Conservation (phyloP, 2,113 vertebrate genomes). For the Tragelaphus strepsiceros region DNA sequence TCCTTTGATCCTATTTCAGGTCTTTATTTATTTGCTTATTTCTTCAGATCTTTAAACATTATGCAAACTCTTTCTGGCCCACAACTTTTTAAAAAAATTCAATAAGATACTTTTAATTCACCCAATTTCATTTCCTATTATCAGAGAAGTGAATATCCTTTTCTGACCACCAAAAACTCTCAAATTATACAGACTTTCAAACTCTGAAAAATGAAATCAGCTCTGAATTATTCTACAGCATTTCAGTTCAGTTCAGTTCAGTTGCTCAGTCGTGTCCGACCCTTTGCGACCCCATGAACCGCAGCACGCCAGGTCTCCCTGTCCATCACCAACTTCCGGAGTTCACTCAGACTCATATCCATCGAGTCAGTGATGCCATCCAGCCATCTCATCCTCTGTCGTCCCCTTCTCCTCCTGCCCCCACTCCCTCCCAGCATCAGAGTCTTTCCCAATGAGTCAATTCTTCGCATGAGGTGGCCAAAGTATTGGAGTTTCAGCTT, state of each 20-base stretch:
- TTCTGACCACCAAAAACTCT: constrained; percentile 44
- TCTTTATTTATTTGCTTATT: neutral
- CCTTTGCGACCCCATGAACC: too few relatives aligned
- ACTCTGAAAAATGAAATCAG: constrained; percentile 13
- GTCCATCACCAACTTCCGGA: too few relatives aligned
- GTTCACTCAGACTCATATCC: too few relatives aligned
- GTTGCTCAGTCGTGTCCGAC: too few relatives aligned
- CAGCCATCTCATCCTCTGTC: too few relatives aligned
- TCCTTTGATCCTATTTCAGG: neutral
- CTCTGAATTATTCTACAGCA: constrained; percentile 31
- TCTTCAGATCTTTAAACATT: neutral
- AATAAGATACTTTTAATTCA: neutral
- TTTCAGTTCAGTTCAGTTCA: neutral
- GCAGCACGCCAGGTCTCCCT: too few relatives aligned
- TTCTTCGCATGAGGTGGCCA: too few relatives aligned
- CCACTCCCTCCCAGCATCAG: too few relatives aligned
- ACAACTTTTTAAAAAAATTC: neutral
- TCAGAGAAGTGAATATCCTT: neutral
- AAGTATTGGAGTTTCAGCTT: too few relatives aligned
- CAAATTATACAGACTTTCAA: neutral
- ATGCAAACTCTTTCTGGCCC: neutral
- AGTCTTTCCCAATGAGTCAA: too few relatives aligned
- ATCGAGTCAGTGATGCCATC: too few relatives aligned
- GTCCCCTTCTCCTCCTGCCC: too few relatives aligned
- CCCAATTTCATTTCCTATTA: neutral